Percentiles rank a stretch among this genome's conserved stretches.
Conservation (phyloP, 2,113 vertebrate species). For the Ciconia boyciana region DNA sequence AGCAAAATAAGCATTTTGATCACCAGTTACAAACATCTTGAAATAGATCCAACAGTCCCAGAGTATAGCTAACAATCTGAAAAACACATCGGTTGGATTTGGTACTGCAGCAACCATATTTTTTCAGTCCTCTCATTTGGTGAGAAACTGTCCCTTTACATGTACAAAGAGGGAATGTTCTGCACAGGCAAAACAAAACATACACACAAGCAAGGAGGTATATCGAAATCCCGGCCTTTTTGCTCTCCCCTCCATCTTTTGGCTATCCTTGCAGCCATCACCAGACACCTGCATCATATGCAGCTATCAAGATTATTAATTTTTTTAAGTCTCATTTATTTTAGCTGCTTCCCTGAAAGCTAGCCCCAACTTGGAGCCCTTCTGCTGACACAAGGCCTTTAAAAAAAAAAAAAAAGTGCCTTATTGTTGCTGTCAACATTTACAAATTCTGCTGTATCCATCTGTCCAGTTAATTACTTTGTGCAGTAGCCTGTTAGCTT, state of each 20-base stretch:
- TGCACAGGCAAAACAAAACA: neutral
- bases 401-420: neutral
- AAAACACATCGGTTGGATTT: neutral
- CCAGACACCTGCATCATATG: neutral
- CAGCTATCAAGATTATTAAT: neutral
- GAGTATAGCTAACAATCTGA: neutral
- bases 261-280: neutral
- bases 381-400: constrained; percentile 28
- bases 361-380: neutral
- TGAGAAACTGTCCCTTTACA: neutral
- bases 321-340: neutral
- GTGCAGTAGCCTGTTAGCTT: constrained; percentile 29
- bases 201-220: neutral
- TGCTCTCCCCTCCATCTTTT: neutral
- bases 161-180: neutral
- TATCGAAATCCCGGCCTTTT: neutral
- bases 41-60: neutral
- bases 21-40: neutral
- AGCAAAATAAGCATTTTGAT: neutral
- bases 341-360: neutral
- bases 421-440: neutral
- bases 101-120: neutral
- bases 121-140: neutral
- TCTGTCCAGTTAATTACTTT: constrained; percentile 68
- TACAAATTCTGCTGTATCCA: constrained; percentile 27